A percentile compares a stretch with the other conserved stretches of the same genome.
Evolutionary conservation across 2,113 vertebrate species (phyloP).

Genomic region (Tragelaphus scriptus): DNA sequence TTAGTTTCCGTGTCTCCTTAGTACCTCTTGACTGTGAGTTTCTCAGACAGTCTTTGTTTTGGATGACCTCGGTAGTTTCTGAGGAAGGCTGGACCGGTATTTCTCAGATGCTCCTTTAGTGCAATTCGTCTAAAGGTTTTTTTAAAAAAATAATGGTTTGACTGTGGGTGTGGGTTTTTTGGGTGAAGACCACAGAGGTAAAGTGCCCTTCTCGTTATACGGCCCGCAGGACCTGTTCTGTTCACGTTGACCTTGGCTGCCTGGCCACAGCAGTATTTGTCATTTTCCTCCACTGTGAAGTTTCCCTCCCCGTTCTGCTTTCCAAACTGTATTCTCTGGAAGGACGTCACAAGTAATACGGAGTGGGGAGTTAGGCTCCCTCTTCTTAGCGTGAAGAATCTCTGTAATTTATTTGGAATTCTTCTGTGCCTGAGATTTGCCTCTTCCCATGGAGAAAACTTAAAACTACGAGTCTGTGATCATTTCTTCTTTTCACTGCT

Average conservation of each 20-base stretch:
- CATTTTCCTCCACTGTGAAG: neutral
- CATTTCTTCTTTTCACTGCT: neutral
- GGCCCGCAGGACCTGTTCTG: neutral
- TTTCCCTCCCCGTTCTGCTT: neutral
- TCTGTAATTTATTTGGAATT: neutral
- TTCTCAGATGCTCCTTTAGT: neutral
- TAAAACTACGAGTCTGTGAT: neutral
- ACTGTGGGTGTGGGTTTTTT: neutral
- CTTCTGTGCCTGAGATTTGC: neutral
- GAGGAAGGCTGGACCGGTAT: neutral
- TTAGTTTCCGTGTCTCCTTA: neutral
- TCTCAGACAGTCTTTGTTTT: neutral
- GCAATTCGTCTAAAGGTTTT: neutral
- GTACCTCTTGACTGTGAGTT: neutral
- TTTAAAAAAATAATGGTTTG: neutral
- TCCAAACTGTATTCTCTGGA: neutral
- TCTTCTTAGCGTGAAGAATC: neutral
- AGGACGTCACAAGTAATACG: neutral
- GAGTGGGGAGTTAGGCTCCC: neutral
- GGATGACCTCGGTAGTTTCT: neutral
- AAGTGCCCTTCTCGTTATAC: neutral
- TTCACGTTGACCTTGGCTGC: neutral
- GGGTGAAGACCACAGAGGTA: neutral
- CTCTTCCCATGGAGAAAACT: neutral
- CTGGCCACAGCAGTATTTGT: neutral